These are phyloP conservation scores for Pseudopleuronectes americanus DNA, from an alignment of 2,797 vertebrate genomes.

Conservation along the genomic window DNA sequence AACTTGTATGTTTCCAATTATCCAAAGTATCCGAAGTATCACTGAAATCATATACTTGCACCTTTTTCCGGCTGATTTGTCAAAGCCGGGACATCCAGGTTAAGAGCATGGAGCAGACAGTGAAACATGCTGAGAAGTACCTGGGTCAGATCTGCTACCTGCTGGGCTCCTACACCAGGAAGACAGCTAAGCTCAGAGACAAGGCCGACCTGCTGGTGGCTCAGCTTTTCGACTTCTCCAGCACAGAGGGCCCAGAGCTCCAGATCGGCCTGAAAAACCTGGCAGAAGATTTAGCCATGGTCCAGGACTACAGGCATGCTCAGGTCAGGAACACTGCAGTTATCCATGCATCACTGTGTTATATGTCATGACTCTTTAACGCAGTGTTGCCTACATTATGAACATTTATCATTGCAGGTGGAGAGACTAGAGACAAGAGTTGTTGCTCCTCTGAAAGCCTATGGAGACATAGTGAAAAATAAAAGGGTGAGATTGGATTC, in stretches of 20 bases:
- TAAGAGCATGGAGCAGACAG: constrained; percentile 74
- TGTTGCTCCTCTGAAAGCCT: constrained; percentile 78
- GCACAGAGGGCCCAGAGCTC: constrained; percentile 73
- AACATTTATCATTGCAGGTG: constrained; percentile 62
- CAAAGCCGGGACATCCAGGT: constrained; percentile 70
- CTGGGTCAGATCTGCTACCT: constrained; percentile 82
- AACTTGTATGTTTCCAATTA: not conserved
- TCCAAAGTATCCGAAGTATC: not conserved
- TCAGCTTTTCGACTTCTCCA: constrained; percentile 75
- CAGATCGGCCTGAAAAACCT: constrained; percentile 76
- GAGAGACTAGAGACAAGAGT: constrained; percentile 85
- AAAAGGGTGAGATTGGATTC: constrained; percentile 68
- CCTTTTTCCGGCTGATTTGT: not conserved
- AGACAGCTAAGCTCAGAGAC: constrained; percentile 80
- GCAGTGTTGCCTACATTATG: not conserved
- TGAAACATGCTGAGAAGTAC: constrained; percentile 75
- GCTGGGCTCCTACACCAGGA: constrained; percentile 77
- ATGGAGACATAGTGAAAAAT: constrained; percentile 77
- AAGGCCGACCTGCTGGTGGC: constrained; percentile 80
- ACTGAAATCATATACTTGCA: not conserved
- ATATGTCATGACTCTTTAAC: not conserved
- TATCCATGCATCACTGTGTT: not conserved
- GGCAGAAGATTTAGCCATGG: constrained; percentile 84
- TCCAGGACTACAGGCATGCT: constrained; percentile 88
- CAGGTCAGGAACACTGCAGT: constrained; percentile 71